These are phyloP conservation scores for Chaetops frenatus DNA, from an alignment of 2,113 vertebrate species.

Conservation along the genomic window DNA sequence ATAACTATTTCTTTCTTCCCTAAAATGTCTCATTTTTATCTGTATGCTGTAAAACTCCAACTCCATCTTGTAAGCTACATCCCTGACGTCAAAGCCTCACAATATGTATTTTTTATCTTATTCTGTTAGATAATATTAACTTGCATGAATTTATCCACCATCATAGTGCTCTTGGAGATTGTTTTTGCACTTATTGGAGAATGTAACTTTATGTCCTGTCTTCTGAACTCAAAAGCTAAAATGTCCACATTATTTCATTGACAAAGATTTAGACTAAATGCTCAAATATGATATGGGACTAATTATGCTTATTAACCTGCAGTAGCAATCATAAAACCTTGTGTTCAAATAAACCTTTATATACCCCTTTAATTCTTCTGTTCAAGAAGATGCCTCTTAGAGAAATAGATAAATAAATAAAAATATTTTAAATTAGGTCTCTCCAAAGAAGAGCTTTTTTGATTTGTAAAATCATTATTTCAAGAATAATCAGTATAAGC, in stretches of 20 bases:
- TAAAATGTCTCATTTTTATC: neutral
- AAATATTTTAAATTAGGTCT: neutral
- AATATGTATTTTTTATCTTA: neutral
- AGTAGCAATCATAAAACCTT: neutral
- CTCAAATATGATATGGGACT: neutral
- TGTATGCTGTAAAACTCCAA: neutral
- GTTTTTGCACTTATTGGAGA: neutral
- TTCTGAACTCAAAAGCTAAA: neutral
- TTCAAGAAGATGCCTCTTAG: neutral
- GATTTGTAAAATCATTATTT: neutral
- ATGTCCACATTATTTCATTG: neutral
- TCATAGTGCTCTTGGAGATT: neutral
- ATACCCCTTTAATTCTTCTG: neutral
- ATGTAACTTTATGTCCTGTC: neutral
- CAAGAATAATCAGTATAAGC: neutral
- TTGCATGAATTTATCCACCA: neutral
- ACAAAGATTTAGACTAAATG: neutral
- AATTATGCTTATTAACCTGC: neutral
- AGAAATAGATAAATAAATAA: neutral
- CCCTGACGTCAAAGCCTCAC: fast-evolving
- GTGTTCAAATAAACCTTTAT: neutral
- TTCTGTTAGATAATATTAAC: neutral
- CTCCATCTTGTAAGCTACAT: neutral
- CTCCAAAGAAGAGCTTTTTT: neutral
- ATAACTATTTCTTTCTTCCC: neutral